Base-by-base conservation (phyloP, 2,888 invertebrate genomes). In the Diaprepes abbreviatus region DNA sequence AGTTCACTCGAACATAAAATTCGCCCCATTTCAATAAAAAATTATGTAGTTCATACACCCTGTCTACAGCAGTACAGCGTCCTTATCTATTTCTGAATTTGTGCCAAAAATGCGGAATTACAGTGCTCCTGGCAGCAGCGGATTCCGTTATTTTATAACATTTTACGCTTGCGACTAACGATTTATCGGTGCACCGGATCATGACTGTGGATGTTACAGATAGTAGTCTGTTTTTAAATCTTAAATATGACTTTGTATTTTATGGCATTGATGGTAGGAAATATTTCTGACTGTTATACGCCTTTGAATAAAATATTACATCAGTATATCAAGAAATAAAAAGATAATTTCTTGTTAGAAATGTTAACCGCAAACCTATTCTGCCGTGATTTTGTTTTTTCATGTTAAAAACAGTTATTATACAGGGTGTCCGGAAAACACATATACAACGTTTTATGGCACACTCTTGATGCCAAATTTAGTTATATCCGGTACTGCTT, bases 61-160 rank as follows among this genome's bases (percentile, higher is more conserved):
- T 50, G 24, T 36, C 19, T 48, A 16, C 14, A 9, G 6, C 12
- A 62, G 52, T 9, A 28, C 28, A 50, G 10, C 38, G 28, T 48
- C 48, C 45, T 45, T 60, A 60, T 60, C 45, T 33, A 48, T 35
- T 62, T 35, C 62, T 62, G 50, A 62, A 50, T 33, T 35, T 21
- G 62, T 62, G 50, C 62, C 62, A 50, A 62, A 62, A 62, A 50
- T 50, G 50, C 16, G 48, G 48, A 35, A 35, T 33, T 35, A 19
- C 21, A 50, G 48, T 28, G 48, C 48, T 28, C 16, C 16, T 50
- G 48, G 48, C 28, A 28, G 38, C 31, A n/a, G n/a, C 54, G 21
- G 36, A 57, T 57, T 28, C 7, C 38, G 57, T 40, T 24, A 57
- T 57, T 57, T 38, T 57, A 57, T 57, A 57, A 38, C 57, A 24